Conservation (phyloP, 2,113 vertebrate species). For the Crotalus horridus region DNA sequence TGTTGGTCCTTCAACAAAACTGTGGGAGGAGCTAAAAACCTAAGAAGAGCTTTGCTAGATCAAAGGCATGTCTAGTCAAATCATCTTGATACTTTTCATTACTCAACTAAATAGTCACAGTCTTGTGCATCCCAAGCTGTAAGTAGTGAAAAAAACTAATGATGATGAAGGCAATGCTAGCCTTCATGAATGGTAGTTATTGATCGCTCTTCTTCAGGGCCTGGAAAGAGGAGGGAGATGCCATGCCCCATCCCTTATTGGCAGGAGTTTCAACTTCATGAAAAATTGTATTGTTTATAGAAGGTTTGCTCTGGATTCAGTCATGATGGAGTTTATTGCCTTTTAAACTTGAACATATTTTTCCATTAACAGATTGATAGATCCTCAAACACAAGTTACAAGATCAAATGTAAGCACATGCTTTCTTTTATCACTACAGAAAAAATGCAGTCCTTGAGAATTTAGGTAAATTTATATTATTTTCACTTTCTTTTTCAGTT, state of each 20-base stretch:
- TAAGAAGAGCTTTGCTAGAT: neutral
- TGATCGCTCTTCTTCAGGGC: neutral
- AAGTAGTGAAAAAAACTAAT: neutral
- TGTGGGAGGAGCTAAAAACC: neutral
- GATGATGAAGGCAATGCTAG: neutral
- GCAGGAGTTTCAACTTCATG: neutral
- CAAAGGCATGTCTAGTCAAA: neutral
- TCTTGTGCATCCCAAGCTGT: neutral
- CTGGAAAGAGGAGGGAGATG: neutral
- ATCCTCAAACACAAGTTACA: conserved; percentile 96
- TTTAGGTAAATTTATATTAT: neutral
- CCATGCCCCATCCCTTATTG: neutral
- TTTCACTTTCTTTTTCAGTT: conserved; percentile 72
- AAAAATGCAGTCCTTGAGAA: neutral
- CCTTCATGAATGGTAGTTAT: neutral
- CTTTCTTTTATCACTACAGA: neutral
- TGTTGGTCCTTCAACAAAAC: neutral
- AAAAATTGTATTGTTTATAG: neutral
- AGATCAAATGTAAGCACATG: conserved; percentile 85
- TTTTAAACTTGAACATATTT: neutral
- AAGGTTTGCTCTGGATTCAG: neutral
- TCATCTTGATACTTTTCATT: neutral
- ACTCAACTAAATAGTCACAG: neutral
- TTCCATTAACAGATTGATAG: conserved; percentile 83
- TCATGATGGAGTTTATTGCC: neutral